Conservation (phyloP, 1,140 invertebrate species). For the Musca domestica region DNA sequence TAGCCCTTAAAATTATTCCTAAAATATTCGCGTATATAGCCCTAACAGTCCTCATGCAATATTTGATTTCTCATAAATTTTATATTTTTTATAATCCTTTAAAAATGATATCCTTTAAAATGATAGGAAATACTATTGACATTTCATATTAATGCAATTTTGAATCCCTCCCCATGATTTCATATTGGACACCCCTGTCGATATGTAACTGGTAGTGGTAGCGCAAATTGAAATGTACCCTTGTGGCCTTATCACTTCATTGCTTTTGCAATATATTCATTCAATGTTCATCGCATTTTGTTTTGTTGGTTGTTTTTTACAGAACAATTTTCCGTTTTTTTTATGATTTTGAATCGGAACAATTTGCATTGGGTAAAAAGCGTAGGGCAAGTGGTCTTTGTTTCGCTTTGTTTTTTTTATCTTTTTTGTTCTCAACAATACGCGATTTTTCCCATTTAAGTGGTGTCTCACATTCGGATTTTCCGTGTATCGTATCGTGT, state of each 20-base stretch:
- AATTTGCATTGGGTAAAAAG: constrained; percentile 13
- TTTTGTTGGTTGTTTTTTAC: not conserved
- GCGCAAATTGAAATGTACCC: constrained; percentile 16
- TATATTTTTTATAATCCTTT: no score
- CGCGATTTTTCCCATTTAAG: constrained; percentile 21
- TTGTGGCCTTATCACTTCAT: constrained; percentile 22
- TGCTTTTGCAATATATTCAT: constrained; percentile 12
- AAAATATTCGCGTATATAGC: no score
- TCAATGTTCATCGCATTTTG: no score
- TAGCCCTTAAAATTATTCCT: no score
- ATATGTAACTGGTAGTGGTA: no score
- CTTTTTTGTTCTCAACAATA: not conserved
- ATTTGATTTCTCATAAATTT: no score
- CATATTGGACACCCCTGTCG: no score
- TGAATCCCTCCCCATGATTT: no score
- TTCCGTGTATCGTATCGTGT: not conserved
- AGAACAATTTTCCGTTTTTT: not conserved
- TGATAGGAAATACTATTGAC: no score
- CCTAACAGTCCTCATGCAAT: no score
- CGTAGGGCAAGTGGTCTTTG: not conserved
- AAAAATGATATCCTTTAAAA: no score
- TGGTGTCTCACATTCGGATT: not conserved
- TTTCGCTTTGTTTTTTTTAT: not conserved
- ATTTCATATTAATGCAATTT: no score
- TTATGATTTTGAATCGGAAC: constrained; percentile 12